Evolutionary conservation across 2,888 invertebrate species (phyloP), one percentile per base, ranked within the genome.

Genomic region (Julus scandinavius): DNA sequence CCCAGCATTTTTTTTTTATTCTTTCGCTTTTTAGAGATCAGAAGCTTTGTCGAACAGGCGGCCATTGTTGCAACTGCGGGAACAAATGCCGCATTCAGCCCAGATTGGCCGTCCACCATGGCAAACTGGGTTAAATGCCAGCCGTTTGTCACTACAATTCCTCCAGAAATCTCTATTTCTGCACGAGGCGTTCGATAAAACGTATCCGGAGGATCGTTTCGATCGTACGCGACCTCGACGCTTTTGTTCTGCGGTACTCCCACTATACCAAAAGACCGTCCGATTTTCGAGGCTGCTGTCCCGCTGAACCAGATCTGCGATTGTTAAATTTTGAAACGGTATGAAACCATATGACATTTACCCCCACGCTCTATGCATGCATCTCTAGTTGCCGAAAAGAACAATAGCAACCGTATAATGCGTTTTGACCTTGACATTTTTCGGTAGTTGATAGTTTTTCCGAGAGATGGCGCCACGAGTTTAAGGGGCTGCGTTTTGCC

Each of bases 61-160:
- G 58, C 58, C 58, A 58, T 58, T 58, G 58, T 58, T 58, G 58
- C 58, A 17, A n/a, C 58, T 15, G 58, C n/a, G 58, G 58, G 58
- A 58, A 58, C 58, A 58, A 58, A 58, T 58, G 58, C 58, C 17
- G 58, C 58, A 58, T 58, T 58, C 58, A 58, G 17, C 58, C 58
- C 17, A 58, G 58, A 58, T 58, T 58, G 58, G 0, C 58, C n/a
- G 17, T n/a, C 17, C 58, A 5, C 58, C 58, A 58, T 58, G 17
- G 17, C 58, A 58, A 58, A 58, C 58, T 58, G n/a, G 58, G 58
- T 58, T 58, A 58, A 58, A 58, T 17, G 58, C 17, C 58, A 17
- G n/a, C 58, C 17, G n/a, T 58, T 58, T n/a, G 58, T 58, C 58
- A 58, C 58, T n/a, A 5, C 15, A 58, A 58, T 58, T 58, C 58